Evolutionary conservation across 2,888 invertebrate genomes (phyloP).

Genomic region (Drosophila lacicola): DNA sequence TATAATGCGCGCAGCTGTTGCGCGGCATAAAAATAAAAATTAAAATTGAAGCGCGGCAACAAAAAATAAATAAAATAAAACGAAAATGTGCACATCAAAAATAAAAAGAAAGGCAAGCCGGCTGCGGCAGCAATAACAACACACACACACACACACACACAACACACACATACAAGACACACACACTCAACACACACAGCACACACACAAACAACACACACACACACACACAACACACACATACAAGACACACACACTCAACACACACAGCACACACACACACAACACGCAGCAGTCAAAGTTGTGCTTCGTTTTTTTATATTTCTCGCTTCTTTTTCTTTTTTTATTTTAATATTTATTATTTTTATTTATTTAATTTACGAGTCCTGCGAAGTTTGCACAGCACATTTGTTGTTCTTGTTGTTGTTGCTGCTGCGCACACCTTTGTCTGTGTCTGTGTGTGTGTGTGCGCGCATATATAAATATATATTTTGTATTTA

Average conservation of each 20-base stretch:
- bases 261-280: conserved; percentile 11
- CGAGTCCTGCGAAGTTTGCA: conserved; percentile 69
- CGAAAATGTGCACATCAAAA: conserved; percentile 44
- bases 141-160: conserved; percentile 13
- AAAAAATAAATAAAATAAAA: conserved; percentile 28
- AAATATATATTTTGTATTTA: conserved; percentile 61
- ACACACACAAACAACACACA: conserved; percentile 3
- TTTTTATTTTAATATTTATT: conserved; percentile 72
- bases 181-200: conserved; percentile 6
- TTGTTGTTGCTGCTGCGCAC: conserved; percentile 10
- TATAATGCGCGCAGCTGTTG: conserved; percentile 73
- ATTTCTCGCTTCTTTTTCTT: background rate
- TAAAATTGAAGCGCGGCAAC: conserved; percentile 44
- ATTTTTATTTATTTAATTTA: conserved; percentile 79
- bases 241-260: conserved; percentile 16
- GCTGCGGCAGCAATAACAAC: conserved; percentile 24
- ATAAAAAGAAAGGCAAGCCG: conserved; percentile 59
- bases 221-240: conserved; percentile 12
- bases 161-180: conserved; percentile 10
- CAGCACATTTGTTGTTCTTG: conserved; percentile 20
- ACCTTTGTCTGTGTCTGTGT: conserved; percentile 5
- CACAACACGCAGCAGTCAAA: conserved; percentile 30
- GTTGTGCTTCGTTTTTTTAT: conserved; percentile 26
- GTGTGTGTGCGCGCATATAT: conserved; percentile 22
- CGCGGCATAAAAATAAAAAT: conserved; percentile 53